Evolutionary conservation across 2,797 vertebrate genomes (phyloP).

Genomic region (Sphaeramia orbicularis): DNA sequence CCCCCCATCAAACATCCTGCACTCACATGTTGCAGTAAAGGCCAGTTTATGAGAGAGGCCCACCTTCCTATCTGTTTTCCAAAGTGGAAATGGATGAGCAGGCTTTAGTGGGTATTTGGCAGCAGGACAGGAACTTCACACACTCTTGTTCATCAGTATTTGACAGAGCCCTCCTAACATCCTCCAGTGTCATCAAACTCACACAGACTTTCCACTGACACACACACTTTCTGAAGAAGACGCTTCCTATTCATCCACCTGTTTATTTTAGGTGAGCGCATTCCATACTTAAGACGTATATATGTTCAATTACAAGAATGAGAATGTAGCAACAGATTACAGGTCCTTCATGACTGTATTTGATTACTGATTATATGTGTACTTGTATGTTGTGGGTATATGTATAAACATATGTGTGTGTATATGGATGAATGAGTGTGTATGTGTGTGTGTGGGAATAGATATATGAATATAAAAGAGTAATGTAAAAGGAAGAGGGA

Average conservation of each 20-base stretch:
- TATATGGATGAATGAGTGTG: too few species aligned
- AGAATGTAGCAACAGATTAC: too few species aligned
- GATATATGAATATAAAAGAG: too few species aligned
- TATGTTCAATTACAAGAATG: too few species aligned
- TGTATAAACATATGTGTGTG: too few species aligned
- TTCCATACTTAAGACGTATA: too few species aligned
- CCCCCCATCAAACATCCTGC: neutral
- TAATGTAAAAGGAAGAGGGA: too few species aligned
- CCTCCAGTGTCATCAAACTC: conserved; percentile 53
- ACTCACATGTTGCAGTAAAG: neutral
- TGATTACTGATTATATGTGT: too few species aligned
- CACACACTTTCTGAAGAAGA: conserved; percentile 9
- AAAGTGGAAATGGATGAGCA: conserved; percentile 56
- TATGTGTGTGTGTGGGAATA: too few species aligned
- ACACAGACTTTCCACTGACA: conserved; percentile 36
- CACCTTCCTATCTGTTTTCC: conserved; percentile 51
- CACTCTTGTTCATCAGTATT: conserved; percentile 35
- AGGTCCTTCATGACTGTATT: too few species aligned
- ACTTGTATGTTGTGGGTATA: too few species aligned
- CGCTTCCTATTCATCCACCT: conserved; percentile 9
- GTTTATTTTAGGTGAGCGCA: neutral
- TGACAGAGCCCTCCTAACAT: conserved; percentile 65
- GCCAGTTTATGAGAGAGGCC: conserved; percentile 19
- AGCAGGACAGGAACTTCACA: conserved; percentile 63
- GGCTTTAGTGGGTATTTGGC: conserved; percentile 72